Evolutionary conservation across 2,888 invertebrate species (phyloP), one percentile per base, ranked within the genome.

Genomic region (Polyommatus iphigenia): DNA sequence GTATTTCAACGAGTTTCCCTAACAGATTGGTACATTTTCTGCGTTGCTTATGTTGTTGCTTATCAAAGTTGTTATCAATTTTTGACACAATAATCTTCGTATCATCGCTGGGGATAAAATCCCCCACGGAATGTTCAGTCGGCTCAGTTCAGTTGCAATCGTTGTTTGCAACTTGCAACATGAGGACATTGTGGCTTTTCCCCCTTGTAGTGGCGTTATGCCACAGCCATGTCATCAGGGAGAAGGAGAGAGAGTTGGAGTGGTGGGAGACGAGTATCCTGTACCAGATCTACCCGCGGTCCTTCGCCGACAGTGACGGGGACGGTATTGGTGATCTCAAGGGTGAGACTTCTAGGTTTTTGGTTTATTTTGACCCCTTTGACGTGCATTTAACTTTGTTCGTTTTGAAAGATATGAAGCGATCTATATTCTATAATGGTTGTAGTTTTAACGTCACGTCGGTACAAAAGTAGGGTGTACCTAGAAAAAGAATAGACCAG

Each of bases 251-350:
- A 1, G 86, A 88, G 1, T 82, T 86, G 32, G 95, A 95, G 82
- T 98, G 98, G 98, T 98, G 97, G 96, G 95, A 97, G 83, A 95
- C 95, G 13, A 95, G 96, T 3, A 95, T 96, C 62, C 95, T 97
- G 82, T 98, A 98, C 88, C 97, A 98, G 88, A 96, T 97, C 77
- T 97, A 97, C 86, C 96, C 97, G 0, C 95, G 96, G 80, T 97
- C 97, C 0, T 98, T 96, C 89, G 95, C 95, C 85, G 98, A 98
- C 86, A 96, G 96, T 79, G 88, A 97, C 86, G 96, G 96, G 0
- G 97, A 97, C 88, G 98, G 98, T 0, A 91, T 97, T 18, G 95
- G 95, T 0, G 95, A 95, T 83, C 83, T 95, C 3, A 93, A 91
- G 81, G 95, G 95, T 94, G 87, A 80, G 86, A 10, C 46, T 46